These are phyloP conservation scores for Dicycla oo DNA, from an alignment of 2,888 invertebrate species.

Conservation along the genomic window DNA sequence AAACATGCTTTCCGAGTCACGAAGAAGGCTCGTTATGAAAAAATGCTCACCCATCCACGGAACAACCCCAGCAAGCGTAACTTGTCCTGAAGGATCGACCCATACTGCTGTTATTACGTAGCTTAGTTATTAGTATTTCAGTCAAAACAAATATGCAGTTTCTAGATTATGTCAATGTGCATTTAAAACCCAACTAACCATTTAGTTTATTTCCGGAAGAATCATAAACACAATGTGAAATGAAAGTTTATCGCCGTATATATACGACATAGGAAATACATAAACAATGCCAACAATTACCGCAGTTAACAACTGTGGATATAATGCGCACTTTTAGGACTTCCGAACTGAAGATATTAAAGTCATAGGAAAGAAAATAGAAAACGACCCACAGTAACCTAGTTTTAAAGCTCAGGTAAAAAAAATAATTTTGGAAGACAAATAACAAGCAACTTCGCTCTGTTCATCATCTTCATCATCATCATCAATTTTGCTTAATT, in stretches of 20 bases:
- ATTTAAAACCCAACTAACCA: constrained; percentile 7
- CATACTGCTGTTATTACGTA: too few species aligned
- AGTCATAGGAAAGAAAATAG: background rate
- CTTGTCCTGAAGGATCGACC: too few species aligned
- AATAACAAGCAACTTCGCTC: too few species aligned
- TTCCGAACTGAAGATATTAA: background rate
- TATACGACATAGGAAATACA: constrained; percentile 34
- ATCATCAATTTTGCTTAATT: too few species aligned
- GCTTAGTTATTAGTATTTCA: background rate
- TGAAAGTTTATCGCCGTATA: constrained; percentile 26
- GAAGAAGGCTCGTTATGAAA: too few species aligned
- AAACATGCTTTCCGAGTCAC: too few species aligned
- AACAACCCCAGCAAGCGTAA: too few species aligned
- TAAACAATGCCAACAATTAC: constrained; percentile 35
- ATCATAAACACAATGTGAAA: constrained; percentile 34
- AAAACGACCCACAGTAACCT: background rate
- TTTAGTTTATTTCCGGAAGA: constrained; percentile 38
- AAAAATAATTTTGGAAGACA: too few species aligned
- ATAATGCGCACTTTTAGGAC: background rate
- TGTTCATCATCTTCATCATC: too few species aligned
- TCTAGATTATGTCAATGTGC: background rate
- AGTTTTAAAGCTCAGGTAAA: too few species aligned
- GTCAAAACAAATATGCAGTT: background rate
- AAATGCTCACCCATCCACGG: too few species aligned
- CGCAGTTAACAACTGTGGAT: background rate